These are phyloP conservation scores for Pheosia tremula DNA, from an alignment of 2,888 invertebrate genomes.

Conservation along the genomic window DNA sequence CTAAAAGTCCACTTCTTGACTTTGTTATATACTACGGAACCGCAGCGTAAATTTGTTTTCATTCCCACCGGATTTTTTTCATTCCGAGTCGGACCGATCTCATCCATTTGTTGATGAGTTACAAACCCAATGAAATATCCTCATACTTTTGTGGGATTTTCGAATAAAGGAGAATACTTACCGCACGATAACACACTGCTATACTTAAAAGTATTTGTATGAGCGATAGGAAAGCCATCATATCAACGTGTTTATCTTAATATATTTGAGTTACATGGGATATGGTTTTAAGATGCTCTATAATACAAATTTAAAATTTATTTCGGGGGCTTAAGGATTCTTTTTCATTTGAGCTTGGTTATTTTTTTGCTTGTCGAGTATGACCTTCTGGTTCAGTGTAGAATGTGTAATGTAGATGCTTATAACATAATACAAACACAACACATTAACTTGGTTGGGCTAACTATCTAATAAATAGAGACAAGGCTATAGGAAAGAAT, in stretches of 20 bases:
- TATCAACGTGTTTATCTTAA: slow-evolving; percentile 14
- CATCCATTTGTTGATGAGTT: slow-evolving; percentile 44
- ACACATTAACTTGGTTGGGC: no score
- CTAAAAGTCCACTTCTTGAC: no score
- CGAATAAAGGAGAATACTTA: slow-evolving; percentile 20
- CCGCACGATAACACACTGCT: slow-evolving; percentile 2
- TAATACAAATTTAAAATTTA: neutral
- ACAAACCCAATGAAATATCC: slow-evolving; percentile 31
- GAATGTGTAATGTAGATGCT: no score
- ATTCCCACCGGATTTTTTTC: slow-evolving; percentile 15
- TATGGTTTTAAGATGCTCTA: no score
- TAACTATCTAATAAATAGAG: no score
- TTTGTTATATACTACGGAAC: neutral
- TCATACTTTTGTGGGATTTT: slow-evolving; percentile 25
- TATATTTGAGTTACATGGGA: neutral
- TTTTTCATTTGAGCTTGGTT: neutral
- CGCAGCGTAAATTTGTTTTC: neutral
- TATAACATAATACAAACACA: no score
- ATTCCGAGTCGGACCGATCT: slow-evolving; percentile 11
- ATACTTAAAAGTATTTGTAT: slow-evolving; percentile 21
- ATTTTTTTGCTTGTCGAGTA: no score
- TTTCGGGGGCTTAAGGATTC: slow-evolving; percentile 1
- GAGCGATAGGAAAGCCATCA: slow-evolving; percentile 18
- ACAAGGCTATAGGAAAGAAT: no score
- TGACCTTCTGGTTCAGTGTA: no score